Conservation (phyloP, 2,797 vertebrate species). For the Phoeniculus purpureus region DNA sequence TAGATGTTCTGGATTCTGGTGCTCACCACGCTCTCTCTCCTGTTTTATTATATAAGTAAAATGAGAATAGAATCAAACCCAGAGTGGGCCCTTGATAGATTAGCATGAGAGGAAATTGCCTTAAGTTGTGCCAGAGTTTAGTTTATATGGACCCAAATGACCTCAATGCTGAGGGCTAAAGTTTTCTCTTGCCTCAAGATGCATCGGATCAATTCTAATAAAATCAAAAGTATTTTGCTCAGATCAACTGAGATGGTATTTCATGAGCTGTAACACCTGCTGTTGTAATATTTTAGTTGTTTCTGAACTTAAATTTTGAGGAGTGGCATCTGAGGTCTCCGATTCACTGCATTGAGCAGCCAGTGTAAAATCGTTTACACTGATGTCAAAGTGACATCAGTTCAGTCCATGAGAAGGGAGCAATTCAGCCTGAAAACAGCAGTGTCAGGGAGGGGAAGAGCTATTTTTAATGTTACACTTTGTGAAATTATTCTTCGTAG, state of each 20-base stretch:
- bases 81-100: neutral
- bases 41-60: neutral
- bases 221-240: neutral
- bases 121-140: too few species aligned
- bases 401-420: neutral
- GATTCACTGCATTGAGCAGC: neutral
- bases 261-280: neutral
- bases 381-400: constrained; percentile 42
- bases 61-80: neutral
- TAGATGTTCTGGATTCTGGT: neutral
- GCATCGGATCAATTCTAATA: neutral
- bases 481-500: neutral
- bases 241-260: neutral
- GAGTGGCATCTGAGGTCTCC: neutral
- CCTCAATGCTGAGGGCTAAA: neutral
- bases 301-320: neutral
- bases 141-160: neutral
- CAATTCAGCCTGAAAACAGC: neutral
- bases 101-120: neutral
- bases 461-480: constrained; percentile 6
- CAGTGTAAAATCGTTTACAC: neutral
- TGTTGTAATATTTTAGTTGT: neutral
- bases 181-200: neutral
- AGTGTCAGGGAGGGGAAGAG: neutral
- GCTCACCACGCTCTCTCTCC: neutral